Evolutionary conservation across 2,797 vertebrate genomes (phyloP), one percentile per base, ranked within the genome.

Genomic region (Propithecus deckenii): DNA sequence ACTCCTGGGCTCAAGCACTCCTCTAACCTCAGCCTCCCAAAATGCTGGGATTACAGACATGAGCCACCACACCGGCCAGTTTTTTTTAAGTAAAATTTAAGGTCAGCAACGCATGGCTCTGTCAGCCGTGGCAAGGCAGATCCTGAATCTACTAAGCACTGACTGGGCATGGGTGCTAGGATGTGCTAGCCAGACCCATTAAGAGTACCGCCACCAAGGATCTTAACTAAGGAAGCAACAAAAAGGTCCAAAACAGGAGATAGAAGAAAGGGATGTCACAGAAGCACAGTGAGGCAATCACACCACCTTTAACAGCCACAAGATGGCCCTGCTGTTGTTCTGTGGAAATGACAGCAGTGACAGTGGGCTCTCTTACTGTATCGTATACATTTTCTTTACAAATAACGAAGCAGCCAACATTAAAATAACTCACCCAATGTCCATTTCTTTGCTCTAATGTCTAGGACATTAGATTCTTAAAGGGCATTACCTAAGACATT

Each of bases 361-460:
- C 9, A 4, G 30, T 55, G 30, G 28, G 63, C 67, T 79, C 46
- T 69, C 23, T 50, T 79, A 91, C 0, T 71, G 0, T 41, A 74
- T 32, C 79, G 75, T 5, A 87, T 20, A 59, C 13, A 84, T 67
- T 89, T 89, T 93, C 38, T 89, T 65, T 50, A 94, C 17, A 76
- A 86, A 94, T 81, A 96, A 95, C 43, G 57, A 96, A 90, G 15
- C 23, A 90, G 15, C 23, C 35, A 89, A 80, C 28, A 86, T 30
- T 71, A 93, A 84, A 91, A 87, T 12, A 71, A 50, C 52, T 87
- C 35, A 94, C 7, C 35, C 43, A 75, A 10, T 63, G 57, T 61
- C 92, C 46, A 92, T 79, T 81, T 87, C 46, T 93, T 96, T 78
- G 61, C 28, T 92, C 88, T 96, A 95, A 72, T 90, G 43, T 93